Base-by-base conservation (phyloP, 2,797 vertebrate genomes). In the Champsocephalus esox region DNA sequence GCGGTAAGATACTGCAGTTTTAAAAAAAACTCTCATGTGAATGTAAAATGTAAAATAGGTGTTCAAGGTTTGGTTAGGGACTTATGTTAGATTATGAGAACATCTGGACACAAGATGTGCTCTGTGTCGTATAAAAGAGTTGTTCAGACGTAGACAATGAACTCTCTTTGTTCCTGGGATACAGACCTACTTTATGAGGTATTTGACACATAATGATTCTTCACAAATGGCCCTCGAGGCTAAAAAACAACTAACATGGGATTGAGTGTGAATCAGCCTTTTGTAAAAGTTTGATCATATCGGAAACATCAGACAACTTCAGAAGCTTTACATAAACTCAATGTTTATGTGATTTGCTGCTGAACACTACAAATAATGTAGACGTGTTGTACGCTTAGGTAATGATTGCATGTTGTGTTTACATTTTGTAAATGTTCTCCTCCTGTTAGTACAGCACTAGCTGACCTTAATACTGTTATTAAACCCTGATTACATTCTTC, bases 71-170 rank as follows among this genome's bases (percentile, higher is more conserved):
- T 73, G 70, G 41, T 56, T 17, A 66, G 75, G 28, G 51, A 65
- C 66, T 79, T 79, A 58, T 86, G 77, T 62, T 73, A 46, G 52
- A 74, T 70, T 43, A 70, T 61, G 60, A 62, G 24, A 67, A 80
- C 81, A 88, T 84, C 83, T 88, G 88, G 82, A 66, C 17, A 24
- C 81, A 87, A 89, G 72, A 81, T 89, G 81, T 67, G 54, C 19
- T 54, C 49, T 14, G 24, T 81, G 24, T 81, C 51, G 65, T 64
- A 62, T 63, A 21, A 60, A 64, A 45, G 19, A 45, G 9, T 49
- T 69, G 82, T 80, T 76, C 41, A 52, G 56, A 55, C 45, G 67
- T 3, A 28, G 44, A 63, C 48, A 55, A 70, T 58, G n/a, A 73
- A 13, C 32, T 17, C 21, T 63, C 32, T 84, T 70, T 61, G 62